phyloP scores from a whole-genome alignment of 2,888 invertebrate species.

The Thelaira solivaga region DNA sequence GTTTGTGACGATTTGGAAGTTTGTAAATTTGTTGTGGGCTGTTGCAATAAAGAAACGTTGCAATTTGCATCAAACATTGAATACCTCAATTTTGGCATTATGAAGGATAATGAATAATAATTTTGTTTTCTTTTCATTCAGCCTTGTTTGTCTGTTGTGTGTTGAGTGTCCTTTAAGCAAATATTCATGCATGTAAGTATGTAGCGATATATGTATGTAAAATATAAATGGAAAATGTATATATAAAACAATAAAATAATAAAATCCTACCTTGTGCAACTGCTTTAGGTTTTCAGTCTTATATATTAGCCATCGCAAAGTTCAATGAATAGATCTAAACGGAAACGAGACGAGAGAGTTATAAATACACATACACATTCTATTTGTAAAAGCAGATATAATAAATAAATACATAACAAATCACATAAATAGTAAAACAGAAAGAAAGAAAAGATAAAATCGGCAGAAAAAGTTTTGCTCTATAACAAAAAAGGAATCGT shows the following conservation, averaged over 20 bases:
- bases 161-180: too few relatives aligned
- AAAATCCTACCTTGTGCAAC: slow-evolving; percentile 75
- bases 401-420: background rate
- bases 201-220: background rate
- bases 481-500: background rate
- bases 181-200: background rate
- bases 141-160: too few relatives aligned
- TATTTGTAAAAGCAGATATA: slow-evolving; percentile 33
- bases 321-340: slow-evolving; percentile 76
- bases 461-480: too few relatives aligned
- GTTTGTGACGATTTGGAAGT: too few relatives aligned
- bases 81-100: too few relatives aligned
- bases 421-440: background rate
- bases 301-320: slow-evolving; percentile 76
- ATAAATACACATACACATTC: slow-evolving; percentile 53
- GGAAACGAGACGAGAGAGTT: slow-evolving; percentile 72
- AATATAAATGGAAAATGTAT: background rate
- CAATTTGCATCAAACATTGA: too few relatives aligned
- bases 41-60: too few relatives aligned
- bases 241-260: slow-evolving; percentile 14
- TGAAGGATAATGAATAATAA: too few relatives aligned
- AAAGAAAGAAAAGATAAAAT: background rate
- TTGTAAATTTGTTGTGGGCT: too few relatives aligned
- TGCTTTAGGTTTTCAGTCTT: slow-evolving; percentile 75
- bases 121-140: too few relatives aligned